Conservation (phyloP, 2,888 invertebrate genomes). For the Drosophila anomalipes region DNA sequence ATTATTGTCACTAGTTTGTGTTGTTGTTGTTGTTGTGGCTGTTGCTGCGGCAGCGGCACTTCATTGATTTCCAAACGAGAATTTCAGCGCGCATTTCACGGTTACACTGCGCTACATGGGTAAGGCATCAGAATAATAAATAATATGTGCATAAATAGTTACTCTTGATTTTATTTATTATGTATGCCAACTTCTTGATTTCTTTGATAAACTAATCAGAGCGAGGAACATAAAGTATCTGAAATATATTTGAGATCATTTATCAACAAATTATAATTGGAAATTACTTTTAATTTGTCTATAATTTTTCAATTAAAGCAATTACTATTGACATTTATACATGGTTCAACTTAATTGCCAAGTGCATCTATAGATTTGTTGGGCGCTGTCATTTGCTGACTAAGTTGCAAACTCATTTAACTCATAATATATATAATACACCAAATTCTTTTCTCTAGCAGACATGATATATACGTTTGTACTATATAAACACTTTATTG, state of each 20-base stretch:
- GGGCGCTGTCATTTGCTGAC: constrained; percentile 34
- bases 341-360: constrained; percentile 6
- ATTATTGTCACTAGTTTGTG: constrained; percentile 60
- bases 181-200: not conserved
- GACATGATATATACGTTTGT: not conserved
- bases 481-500: constrained; percentile 11
- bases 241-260: not conserved
- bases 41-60: constrained; percentile 60
- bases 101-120: constrained; percentile 46
- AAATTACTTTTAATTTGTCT: not conserved
- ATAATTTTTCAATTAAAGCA: not conserved
- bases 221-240: not conserved
- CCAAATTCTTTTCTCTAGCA: constrained; percentile 1
- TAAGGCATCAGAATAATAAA: not conserved
- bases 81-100: constrained; percentile 51
- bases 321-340: not conserved
- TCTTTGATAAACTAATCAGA: not conserved
- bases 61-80: constrained; percentile 73
- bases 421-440: constrained; percentile 27
- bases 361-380: constrained; percentile 18
- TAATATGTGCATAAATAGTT: not conserved
- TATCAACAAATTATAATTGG: not conserved
- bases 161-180: not conserved
- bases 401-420: constrained; percentile 46
- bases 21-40: constrained; percentile 37